Evolutionary conservation across 2,797 vertebrate genomes (phyloP).

Genomic region (Sebastes minor): DNA sequence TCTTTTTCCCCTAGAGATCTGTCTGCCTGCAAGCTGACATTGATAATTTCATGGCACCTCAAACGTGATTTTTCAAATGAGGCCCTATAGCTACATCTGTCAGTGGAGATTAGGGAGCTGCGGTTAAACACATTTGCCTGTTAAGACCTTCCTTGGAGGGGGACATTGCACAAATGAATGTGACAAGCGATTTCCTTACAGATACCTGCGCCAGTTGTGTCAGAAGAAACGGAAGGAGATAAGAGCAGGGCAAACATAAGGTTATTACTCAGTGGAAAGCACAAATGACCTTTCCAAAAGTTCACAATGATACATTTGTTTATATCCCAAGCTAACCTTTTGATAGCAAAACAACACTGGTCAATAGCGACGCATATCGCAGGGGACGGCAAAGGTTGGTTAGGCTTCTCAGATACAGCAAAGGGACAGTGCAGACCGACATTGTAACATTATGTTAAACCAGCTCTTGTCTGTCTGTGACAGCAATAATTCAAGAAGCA

Average conservation of each 20-base stretch:
- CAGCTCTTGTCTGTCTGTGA: slow-evolving; percentile 8
- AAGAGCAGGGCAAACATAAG: slow-evolving; percentile 22
- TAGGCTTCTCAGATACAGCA: neutral
- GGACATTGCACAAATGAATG: slow-evolving; percentile 71
- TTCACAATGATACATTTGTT: slow-evolving; percentile 37
- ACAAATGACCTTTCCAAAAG: slow-evolving; percentile 50
- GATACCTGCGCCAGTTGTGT: slow-evolving; percentile 47
- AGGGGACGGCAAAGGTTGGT: slow-evolving; percentile 8
- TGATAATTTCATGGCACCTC: slow-evolving; percentile 86
- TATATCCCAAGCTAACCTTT: slow-evolving; percentile 57
- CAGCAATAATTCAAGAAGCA: slow-evolving; percentile 8
- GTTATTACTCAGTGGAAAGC: slow-evolving; percentile 30
- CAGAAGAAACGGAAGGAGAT: slow-evolving; percentile 11
- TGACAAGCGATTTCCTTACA: slow-evolving; percentile 58
- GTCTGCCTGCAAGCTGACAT: slow-evolving; percentile 80
- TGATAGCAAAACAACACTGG: slow-evolving; percentile 29
- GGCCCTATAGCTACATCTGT: slow-evolving; percentile 79
- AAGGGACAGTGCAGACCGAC: neutral
- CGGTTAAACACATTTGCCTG: slow-evolving; percentile 65
- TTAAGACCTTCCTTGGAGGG: slow-evolving; percentile 68
- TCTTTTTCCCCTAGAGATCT: slow-evolving; percentile 61
- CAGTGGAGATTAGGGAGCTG: slow-evolving; percentile 78
- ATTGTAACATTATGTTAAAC: slow-evolving; percentile 1
- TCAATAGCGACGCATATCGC: slow-evolving; percentile 37
- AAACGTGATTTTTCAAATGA: slow-evolving; percentile 81